These are phyloP conservation scores for Achroia grisella DNA, from an alignment of 1,140 invertebrate species.

Conservation along the genomic window DNA sequence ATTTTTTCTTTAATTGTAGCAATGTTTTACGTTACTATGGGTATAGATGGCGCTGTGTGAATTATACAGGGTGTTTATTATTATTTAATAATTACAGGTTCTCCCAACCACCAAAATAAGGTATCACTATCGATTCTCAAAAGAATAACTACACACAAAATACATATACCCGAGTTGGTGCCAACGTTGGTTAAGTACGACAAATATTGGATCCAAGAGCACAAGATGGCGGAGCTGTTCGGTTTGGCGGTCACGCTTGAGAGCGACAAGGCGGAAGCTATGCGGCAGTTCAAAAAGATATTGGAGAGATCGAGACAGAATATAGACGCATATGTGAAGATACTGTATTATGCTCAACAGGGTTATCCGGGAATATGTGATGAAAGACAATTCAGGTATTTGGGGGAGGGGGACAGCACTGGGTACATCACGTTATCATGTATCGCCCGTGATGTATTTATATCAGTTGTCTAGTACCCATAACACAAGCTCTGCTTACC, in stretches of 20 bases:
- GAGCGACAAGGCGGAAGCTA: not conserved
- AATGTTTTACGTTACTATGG: too few relatives aligned
- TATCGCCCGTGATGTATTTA: too few relatives aligned
- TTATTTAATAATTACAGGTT: not conserved
- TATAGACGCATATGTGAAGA: not conserved
- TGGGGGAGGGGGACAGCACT: too few relatives aligned
- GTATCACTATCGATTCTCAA: not conserved
- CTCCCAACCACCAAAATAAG: not conserved
- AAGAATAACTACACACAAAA: not conserved
- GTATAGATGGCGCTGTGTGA: too few relatives aligned
- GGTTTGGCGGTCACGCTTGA: not conserved
- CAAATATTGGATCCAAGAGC: not conserved
- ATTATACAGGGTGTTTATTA: not conserved
- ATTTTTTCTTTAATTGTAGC: too few relatives aligned
- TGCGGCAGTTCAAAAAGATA: not conserved
- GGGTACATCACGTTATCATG: too few relatives aligned
- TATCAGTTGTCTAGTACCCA: too few relatives aligned
- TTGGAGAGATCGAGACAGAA: not conserved
- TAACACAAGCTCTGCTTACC: too few relatives aligned
- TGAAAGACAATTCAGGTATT: not conserved
- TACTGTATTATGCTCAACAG: not conserved
- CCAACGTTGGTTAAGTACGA: not conserved
- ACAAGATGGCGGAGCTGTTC: conserved; percentile 1
- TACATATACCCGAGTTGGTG: not conserved
- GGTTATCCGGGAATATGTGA: not conserved